These are phyloP conservation scores for Subanguina moxae DNA, from an alignment of 1,140 invertebrate species.

Conservation along the genomic window DNA sequence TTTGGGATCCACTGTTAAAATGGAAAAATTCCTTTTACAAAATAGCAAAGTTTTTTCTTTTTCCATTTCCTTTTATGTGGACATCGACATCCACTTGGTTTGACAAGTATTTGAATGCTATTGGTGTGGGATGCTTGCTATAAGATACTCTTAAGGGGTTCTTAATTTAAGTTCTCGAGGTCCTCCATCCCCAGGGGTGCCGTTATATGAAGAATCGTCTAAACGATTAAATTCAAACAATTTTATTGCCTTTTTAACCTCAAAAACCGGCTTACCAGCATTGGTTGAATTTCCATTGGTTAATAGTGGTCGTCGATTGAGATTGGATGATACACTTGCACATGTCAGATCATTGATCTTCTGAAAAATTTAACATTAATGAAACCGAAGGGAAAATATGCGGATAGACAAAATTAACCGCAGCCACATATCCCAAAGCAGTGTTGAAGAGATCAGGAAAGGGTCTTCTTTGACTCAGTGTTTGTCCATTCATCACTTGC, in stretches of 20 bases:
- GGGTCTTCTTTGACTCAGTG: slow-evolving; percentile 35
- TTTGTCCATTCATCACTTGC: slow-evolving; percentile 29
- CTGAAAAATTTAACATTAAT: slow-evolving; percentile 1
- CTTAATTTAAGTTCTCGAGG: no score
- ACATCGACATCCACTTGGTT: no score
- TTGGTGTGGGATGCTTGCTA: no score
- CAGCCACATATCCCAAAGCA: slow-evolving; percentile 35
- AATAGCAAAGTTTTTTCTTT: no score
- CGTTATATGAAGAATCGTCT: no score
- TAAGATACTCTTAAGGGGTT: no score
- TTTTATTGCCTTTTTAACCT: not conserved
- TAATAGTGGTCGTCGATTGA: not conserved
- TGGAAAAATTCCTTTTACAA: no score
- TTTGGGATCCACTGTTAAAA: no score
- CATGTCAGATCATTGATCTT: not conserved
- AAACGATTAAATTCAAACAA: no score
- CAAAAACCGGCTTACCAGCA: not conserved
- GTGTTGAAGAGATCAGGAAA: slow-evolving; percentile 50
- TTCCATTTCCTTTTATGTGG: no score
- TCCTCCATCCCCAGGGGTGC: no score
- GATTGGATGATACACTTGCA: not conserved
- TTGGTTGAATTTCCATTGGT: not conserved
- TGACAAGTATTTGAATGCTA: no score
- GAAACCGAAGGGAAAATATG: not conserved
- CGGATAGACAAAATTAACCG: slow-evolving; percentile 18